These are phyloP conservation scores for Cotesia glomerata DNA, from an alignment of 1,140 invertebrate genomes.

Conservation along the genomic window DNA sequence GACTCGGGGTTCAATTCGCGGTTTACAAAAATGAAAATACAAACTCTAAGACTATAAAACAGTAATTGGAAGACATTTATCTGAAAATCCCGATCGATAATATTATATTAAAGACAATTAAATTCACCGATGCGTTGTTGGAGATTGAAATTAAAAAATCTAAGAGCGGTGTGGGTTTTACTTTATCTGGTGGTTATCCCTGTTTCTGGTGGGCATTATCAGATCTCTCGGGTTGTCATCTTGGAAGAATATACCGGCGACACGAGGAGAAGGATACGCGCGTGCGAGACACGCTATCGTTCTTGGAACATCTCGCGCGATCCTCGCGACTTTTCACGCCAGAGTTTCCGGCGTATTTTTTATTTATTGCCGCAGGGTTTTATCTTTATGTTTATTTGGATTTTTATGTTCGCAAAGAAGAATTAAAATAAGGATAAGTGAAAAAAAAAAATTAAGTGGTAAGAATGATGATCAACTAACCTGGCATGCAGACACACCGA, in stretches of 20 bases:
- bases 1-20: conserved; percentile 17
- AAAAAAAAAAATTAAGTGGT: neutral
- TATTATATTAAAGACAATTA: conserved; percentile 11
- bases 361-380: conserved; percentile 4
- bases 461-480: conserved; percentile 66
- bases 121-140: neutral
- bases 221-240: conserved; percentile 53
- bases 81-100: conserved; percentile 28
- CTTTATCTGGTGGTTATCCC: neutral
- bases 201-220: conserved; percentile 39
- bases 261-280: conserved; percentile 26
- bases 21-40: neutral
- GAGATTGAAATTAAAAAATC: no score
- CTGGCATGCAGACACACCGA: conserved; percentile 95
- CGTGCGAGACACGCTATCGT: conserved; percentile 29
- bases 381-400: neutral
- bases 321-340: conserved; percentile 29
- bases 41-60: neutral
- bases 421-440: neutral
- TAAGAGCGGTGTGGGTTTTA: neutral
- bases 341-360: conserved; percentile 20
- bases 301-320: conserved; percentile 28
- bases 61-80: no score
- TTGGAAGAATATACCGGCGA: conserved; percentile 56
- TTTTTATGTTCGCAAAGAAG: neutral